These are phyloP conservation scores for Pentamera pediparva DNA, from an alignment of 53 echinoderm and acorn worm species.

Conservation along the genomic window DNA sequence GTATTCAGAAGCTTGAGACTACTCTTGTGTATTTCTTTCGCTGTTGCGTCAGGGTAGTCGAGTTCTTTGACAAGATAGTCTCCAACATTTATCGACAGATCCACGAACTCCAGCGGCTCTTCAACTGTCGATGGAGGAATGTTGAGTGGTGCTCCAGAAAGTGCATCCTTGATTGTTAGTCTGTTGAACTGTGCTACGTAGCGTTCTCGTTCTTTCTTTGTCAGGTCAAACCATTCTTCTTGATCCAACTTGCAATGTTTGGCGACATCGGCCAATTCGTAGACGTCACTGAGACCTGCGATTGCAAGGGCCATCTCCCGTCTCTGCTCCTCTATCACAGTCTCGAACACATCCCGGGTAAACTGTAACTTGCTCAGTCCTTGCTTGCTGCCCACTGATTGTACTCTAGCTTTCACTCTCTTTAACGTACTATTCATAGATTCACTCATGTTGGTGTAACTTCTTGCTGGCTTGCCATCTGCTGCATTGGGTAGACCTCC, in stretches of 20 bases:
- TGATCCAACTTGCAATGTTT: background rate
- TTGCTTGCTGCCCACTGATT: background rate
- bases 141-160: background rate
- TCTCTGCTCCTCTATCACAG: background rate
- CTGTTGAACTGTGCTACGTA: background rate
- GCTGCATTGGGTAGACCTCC: background rate
- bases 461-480: background rate
- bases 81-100: background rate
- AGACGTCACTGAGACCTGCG: conserved; percentile 6
- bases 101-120: background rate
- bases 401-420: background rate
- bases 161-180: background rate
- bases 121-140: background rate
- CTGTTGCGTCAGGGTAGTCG: background rate
- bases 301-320: background rate
- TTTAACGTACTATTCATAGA: background rate
- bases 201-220: background rate
- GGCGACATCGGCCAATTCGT: conserved; percentile 10
- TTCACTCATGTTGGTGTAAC: background rate
- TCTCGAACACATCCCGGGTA: conserved; percentile 2
- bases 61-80: background rate
- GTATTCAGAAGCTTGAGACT: background rate
- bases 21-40: background rate
- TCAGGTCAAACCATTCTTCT: background rate
- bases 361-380: conserved; percentile 5